Percentiles rank a stretch among this genome's conserved stretches.
These are phyloP conservation scores for Aquatica leii DNA, from an alignment of 2,888 invertebrate genomes.

Conservation along the genomic window DNA sequence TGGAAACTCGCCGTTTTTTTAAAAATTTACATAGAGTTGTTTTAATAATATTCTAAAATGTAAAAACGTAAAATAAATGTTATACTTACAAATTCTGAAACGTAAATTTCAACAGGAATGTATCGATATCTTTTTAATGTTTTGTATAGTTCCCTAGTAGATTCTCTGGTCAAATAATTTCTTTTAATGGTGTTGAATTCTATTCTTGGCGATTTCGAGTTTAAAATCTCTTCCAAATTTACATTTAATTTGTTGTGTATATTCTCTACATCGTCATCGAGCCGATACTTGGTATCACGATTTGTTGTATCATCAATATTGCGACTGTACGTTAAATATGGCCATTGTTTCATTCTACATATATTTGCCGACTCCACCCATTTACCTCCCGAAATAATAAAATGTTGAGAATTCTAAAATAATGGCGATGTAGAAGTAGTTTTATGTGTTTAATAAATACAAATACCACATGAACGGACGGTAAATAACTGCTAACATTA, in stretches of 20 bases:
- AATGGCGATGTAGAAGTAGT: neutral
- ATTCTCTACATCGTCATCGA: constrained; percentile 32
- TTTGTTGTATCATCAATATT: constrained; percentile 43
- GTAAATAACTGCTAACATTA: constrained; percentile 47
- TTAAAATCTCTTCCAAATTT: constrained; percentile 40
- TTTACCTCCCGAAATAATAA: constrained; percentile 48
- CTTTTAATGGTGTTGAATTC: constrained; percentile 55
- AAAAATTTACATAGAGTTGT: too few relatives aligned
- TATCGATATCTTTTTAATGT: constrained; percentile 48
- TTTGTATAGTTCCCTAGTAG: constrained; percentile 42
- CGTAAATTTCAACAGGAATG: constrained; percentile 53
- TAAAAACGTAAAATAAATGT: too few relatives aligned
- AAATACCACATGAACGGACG: constrained; percentile 36
- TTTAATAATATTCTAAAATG: too few relatives aligned
- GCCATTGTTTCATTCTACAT: constrained; percentile 50
- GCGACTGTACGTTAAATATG: constrained; percentile 35
- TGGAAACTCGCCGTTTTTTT: too few relatives aligned
- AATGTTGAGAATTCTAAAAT: constrained; percentile 38
- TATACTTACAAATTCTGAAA: constrained; percentile 39
- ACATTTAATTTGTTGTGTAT: constrained; percentile 48
- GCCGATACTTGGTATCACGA: constrained; percentile 48
- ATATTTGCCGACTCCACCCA: constrained; percentile 35
- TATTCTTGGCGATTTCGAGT: constrained; percentile 45
- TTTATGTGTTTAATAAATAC: neutral
- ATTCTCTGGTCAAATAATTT: constrained; percentile 46